Evolutionary conservation across 2,888 invertebrate species (phyloP).

Genomic region (Eudasyphora cyanicolor): DNA sequence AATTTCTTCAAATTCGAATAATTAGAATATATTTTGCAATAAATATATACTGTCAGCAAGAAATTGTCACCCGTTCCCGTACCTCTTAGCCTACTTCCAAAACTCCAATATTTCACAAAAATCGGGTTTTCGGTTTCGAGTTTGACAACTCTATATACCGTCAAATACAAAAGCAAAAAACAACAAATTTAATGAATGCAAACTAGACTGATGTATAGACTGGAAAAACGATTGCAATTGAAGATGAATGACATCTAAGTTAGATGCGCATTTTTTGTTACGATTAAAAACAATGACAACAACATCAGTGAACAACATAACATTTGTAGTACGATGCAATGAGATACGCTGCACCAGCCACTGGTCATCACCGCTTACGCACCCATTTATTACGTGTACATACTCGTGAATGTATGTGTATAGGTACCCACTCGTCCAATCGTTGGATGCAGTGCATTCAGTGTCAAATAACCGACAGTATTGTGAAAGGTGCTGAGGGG

Average conservation of each 20-base stretch:
- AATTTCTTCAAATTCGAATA: too few relatives aligned
- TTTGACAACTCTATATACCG: too few relatives aligned
- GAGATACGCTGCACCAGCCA: conserved; percentile 3
- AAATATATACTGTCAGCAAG: too few relatives aligned
- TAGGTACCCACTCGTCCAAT: background rate
- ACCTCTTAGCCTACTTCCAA: too few relatives aligned
- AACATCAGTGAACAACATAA: background rate
- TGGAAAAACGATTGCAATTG: conserved; percentile 1
- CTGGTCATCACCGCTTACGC: conserved; percentile 12
- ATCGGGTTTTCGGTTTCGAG: too few relatives aligned
- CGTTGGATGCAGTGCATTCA: too few relatives aligned
- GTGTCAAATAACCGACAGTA: conserved; percentile 41
- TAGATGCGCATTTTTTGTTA: conserved; percentile 30
- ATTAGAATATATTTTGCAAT: too few relatives aligned
- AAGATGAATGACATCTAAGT: conserved; percentile 52
- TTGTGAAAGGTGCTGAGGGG: conserved; percentile 15
- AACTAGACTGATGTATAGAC: background rate
- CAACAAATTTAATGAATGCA: background rate
- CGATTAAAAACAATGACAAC: background rate
- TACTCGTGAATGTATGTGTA: background rate
- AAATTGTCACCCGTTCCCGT: too few relatives aligned
- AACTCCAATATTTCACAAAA: too few relatives aligned
- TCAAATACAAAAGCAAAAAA: background rate
- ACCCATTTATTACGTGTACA: conserved; percentile 12
- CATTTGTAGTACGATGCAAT: conserved; percentile 40